Evolutionary conservation across 2,888 invertebrate genomes (phyloP), one percentile per base, ranked within the genome.

Genomic region (Cepaea hortensis): DNA sequence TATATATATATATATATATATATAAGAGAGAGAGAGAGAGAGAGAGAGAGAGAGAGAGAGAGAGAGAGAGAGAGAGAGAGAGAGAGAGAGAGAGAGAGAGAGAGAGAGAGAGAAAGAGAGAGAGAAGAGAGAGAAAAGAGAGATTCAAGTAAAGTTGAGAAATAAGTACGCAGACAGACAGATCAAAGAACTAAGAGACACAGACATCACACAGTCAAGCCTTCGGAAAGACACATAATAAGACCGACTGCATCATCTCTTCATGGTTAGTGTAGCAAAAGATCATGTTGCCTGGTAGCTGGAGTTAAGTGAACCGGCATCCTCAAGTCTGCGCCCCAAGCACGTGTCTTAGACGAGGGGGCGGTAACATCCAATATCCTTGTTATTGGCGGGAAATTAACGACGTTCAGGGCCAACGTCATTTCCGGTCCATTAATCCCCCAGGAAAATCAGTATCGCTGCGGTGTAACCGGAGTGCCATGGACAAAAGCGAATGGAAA

Each of bases 401-500:
- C 85, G 61, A 68, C 85, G 77, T 80, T 85, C 72, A 79, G 70
- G 55, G 80, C 55, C 55, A 61, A 76, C 70, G 70, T 85, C 70
- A 85, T 70, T 70, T 80, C 85, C 85, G 79, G 79, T 72, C n/a
- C 80, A 85, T 85, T 85, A 80, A 85, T 85, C 72, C 55, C 20
- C 11, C 13, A 23, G 77, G 77, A 79, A 55, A 79, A 79, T 79
- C 61, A 18, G 77, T 79, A 61, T 79, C 61, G 20, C 20, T 20
- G 55, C 11, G 23, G 55, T 61, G 55, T 79, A 79, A 61, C 77
- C 23, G 77, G 77, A 55, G n/a, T 23, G 77, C 20, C 50, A 3
- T 18, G 5, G 55, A 9, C n/a, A 9, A 68, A 50, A 11, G 77
- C 7, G 61, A 55, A 23, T 79, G 11, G n/a, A 79, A 23, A 61